Conservation (phyloP, 2,113 vertebrate species). For the Misgurnus anguillicaudatus region DNA sequence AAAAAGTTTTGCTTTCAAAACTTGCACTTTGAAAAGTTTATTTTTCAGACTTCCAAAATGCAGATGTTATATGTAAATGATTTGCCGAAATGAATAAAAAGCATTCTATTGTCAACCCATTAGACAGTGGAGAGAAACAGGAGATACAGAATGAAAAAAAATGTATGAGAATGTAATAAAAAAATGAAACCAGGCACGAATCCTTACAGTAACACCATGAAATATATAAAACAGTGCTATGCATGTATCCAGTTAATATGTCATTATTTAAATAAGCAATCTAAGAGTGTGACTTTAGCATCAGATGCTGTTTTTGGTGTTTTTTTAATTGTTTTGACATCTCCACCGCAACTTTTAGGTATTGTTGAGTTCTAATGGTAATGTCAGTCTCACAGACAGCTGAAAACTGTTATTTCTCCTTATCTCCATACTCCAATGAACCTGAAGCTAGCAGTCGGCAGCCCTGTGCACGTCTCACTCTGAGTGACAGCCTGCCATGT, state of each 20-base stretch:
- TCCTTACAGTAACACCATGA: not conserved
- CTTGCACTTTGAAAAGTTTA: too few relatives aligned
- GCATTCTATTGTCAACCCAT: too few relatives aligned
- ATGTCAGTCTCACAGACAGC: slow-evolving; percentile 30
- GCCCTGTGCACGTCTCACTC: slow-evolving; percentile 27
- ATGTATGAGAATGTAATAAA: too few relatives aligned
- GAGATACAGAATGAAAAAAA: too few relatives aligned
- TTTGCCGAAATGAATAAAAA: too few relatives aligned
- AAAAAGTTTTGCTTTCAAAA: too few relatives aligned
- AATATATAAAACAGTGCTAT: not conserved
- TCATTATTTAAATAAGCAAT: slow-evolving; percentile 18
- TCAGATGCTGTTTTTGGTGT: not conserved
- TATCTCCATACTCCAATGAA: slow-evolving; percentile 36
- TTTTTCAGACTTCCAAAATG: too few relatives aligned
- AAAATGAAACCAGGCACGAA: too few relatives aligned
- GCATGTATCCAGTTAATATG: not conserved
- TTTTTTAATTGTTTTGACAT: slow-evolving; percentile 23
- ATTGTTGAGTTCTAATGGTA: slow-evolving; percentile 24
- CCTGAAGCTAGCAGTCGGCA: slow-evolving; percentile 24
- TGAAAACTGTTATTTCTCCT: slow-evolving; percentile 35
- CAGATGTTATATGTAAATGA: too few relatives aligned
- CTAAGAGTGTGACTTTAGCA: slow-evolving; percentile 20
- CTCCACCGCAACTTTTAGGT: slow-evolving; percentile 15
- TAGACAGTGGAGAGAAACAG: too few relatives aligned
- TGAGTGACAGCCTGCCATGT: slow-evolving; percentile 40